Evolutionary conservation across 2,797 vertebrate species (phyloP).

Genomic region (Diplodus puntazzo): DNA sequence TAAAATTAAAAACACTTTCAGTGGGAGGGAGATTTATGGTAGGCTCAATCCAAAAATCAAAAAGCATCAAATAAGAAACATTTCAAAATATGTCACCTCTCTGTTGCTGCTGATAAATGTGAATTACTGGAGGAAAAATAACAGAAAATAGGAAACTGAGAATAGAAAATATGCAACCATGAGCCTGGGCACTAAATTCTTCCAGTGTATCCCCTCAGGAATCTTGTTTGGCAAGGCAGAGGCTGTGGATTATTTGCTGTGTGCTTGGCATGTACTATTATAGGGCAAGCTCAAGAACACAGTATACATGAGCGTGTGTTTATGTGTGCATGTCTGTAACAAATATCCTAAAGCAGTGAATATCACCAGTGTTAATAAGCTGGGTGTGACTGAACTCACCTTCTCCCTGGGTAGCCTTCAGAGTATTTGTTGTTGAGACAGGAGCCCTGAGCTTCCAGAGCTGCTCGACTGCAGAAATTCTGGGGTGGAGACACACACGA

Average conservation of each 20-base stretch:
- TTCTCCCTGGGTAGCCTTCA: slow-evolving; percentile 95
- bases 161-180: slow-evolving; percentile 42
- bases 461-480: slow-evolving; percentile 98
- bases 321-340: slow-evolving; percentile 7
- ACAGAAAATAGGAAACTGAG: slow-evolving; percentile 44
- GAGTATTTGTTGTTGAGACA: slow-evolving; percentile 99
- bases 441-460: slow-evolving; percentile 94
- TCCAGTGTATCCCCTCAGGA: slow-evolving; percentile 49
- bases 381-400: slow-evolving; percentile 81
- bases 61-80: slow-evolving; percentile 49
- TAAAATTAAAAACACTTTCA: slow-evolving; percentile 34
- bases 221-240: slow-evolving; percentile 32
- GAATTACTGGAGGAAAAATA: slow-evolving; percentile 45
- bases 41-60: slow-evolving; percentile 55
- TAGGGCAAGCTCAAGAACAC: slow-evolving; percentile 5
- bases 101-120: slow-evolving; percentile 58
- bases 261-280: slow-evolving; percentile 43
- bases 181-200: slow-evolving; percentile 40
- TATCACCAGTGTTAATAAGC: slow-evolving; percentile 56
- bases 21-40: slow-evolving; percentile 44
- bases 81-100: slow-evolving; percentile 49
- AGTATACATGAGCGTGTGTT: slow-evolving; percentile 29
- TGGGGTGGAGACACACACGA: slow-evolving; percentile 67
- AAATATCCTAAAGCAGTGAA: slow-evolving; percentile 56
- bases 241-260: slow-evolving; percentile 51